Percentiles rank a stretch among this genome's conserved stretches.
Conservation (phyloP, 1,140 invertebrate species). For the Lanistes nyassanus region DNA sequence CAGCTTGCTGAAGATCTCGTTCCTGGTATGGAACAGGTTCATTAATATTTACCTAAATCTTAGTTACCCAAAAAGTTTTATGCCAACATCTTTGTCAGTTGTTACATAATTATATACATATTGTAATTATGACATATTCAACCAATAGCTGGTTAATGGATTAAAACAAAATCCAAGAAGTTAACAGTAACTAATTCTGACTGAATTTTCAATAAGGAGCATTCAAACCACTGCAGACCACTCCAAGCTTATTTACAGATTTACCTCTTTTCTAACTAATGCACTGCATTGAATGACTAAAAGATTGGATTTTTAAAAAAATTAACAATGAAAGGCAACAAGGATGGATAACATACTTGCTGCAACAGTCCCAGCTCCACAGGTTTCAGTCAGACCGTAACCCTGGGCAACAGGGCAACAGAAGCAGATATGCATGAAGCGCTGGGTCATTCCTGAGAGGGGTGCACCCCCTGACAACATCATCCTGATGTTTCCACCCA, state of each 20-base stretch:
- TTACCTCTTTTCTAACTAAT: too few species aligned
- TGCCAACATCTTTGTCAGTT: too few species aligned
- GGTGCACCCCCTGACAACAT: slow-evolving; percentile 95
- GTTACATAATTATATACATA: too few species aligned
- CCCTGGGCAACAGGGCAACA: slow-evolving; percentile 92
- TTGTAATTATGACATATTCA: too few species aligned
- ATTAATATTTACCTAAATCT: background rate
- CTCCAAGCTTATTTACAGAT: too few species aligned
- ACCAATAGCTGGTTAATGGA: too few species aligned
- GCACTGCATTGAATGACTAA: too few species aligned
- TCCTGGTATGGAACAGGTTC: background rate
- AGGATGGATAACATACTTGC: slow-evolving; percentile 71
- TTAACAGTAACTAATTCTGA: too few species aligned
- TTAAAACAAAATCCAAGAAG: too few species aligned
- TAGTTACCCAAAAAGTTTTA: too few species aligned
- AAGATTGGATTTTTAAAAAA: background rate
- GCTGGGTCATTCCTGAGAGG: slow-evolving; percentile 93
- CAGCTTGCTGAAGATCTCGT: background rate
- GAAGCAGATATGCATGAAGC: slow-evolving; percentile 92
- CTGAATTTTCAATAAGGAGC: too few species aligned
- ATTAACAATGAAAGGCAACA: background rate
- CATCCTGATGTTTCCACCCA: slow-evolving; percentile 88
- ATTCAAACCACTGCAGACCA: too few species aligned
- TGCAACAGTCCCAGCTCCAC: slow-evolving; percentile 90
- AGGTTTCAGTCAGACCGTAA: slow-evolving; percentile 97